Base-by-base conservation (phyloP, 2,888 invertebrate species). In the Alcis repandata region DNA sequence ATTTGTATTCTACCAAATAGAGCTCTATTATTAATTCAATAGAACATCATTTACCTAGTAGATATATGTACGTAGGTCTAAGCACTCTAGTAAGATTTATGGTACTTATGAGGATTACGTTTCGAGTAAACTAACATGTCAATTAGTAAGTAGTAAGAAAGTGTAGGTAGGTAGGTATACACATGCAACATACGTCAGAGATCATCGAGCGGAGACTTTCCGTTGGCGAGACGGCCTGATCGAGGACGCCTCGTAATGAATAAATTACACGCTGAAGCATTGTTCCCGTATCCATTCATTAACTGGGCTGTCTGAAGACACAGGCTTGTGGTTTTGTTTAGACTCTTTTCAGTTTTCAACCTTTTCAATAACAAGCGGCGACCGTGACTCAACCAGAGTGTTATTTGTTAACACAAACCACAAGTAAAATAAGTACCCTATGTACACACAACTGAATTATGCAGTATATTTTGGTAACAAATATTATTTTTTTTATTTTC, bases 231-330 rank as follows among this genome's bases (percentile, higher is more conserved):
- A 73, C 79, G 82, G 75, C 73, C 83, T 90, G 90, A 91, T 90
- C 90, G 92, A 91, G 91, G 91, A 89, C 92, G 90, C 80, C 86
- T 89, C 88, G 86, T 91, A 90, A 92, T 92, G 92, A 92, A 93
- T 92, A 93, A 92, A 92, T 92, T 92, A 92, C 92, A 92, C 90
- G 91, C 91, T 91, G 90, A 90, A 91, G 92, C 90, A 92, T 91
- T 92, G 91, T 92, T 86, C 87, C 88, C 82, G 90, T 88, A 83
- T 82, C 83, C 87, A 88, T 89, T 87, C 90, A 90, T 89, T 91
- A 90, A 85, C 85, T 83, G 83, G 64, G 78, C 83, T 83, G 84
- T 85, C 82, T 78, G 79, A 79, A 79, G 77, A 80, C 84, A 77
- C 74, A 67, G 71, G 79, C 79, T 80, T 78, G 76, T 78, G 77